Evolutionary conservation across 2,113 vertebrate species (phyloP).

Genomic region (Platichthys flesus): DNA sequence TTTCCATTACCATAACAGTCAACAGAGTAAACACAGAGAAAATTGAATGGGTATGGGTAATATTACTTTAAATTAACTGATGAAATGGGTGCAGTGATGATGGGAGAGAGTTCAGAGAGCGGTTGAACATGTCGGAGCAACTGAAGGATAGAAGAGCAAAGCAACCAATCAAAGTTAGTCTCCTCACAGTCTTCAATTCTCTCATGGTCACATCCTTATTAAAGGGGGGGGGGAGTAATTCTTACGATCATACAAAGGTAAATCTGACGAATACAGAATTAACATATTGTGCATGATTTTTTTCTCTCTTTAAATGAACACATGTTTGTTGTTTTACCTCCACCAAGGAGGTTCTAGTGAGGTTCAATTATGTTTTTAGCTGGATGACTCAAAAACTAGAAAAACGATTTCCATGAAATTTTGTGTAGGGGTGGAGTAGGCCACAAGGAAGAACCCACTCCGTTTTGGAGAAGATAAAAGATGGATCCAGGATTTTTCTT

Average conservation of each 20-base stretch:
- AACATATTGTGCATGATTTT: not conserved
- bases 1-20: constrained; percentile 59
- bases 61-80: constrained; percentile 65
- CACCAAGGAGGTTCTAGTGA: too few relatives aligned
- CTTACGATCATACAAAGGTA: not conserved
- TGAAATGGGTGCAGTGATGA: constrained; percentile 43
- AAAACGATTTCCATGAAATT: too few relatives aligned
- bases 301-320: not conserved
- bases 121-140: constrained; percentile 19
- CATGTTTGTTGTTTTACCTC: not conserved
- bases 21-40: constrained; percentile 50
- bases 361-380: too few relatives aligned
- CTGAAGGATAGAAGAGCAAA: constrained; percentile 11
- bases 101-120: constrained; percentile 16
- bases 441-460: too few relatives aligned
- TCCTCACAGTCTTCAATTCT: not conserved
- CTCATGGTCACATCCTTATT: not conserved
- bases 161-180: constrained; percentile 9
- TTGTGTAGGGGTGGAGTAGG: too few relatives aligned
- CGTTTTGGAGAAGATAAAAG: too few relatives aligned
- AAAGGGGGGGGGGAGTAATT: not conserved
- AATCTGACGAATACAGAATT: not conserved
- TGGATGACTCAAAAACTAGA: too few relatives aligned
- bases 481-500: too few relatives aligned
- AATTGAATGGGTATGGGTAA: constrained; percentile 61